Base-by-base conservation (phyloP, 2,888 invertebrate genomes). In the Leuctra nigra region DNA sequence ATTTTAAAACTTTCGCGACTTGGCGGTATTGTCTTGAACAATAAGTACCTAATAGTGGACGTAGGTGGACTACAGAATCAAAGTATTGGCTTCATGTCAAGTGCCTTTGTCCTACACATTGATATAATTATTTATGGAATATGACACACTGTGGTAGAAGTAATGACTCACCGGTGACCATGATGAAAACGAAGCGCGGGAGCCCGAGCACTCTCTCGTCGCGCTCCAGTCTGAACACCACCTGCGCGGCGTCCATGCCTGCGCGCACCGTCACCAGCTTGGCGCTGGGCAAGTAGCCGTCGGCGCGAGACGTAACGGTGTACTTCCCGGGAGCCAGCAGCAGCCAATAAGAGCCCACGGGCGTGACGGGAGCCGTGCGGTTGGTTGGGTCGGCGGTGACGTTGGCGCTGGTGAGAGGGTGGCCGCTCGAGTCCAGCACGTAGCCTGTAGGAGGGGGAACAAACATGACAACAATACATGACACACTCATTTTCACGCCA, bases 161-260 rank as follows among this genome's bases (percentile, higher is more conserved):
- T n/a, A n/a, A n/a, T n/a, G n/a, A n/a, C 71, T 68, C 67, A 81
- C 90, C 88, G 62, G 84, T 76, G 9, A 88, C 67, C 66, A 88
- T 78, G 29, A 91, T 81, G 68, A 92, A 91, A 1, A 84, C 76
- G 20, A 88, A 74, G 24, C 91, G 74, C 0, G 91, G 87, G 74
- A 91, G 73, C 0, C 91, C 91, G 63, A 86, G 73, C 14, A 90
- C 79, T 59, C 75, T 77, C 62, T 84, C 83, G 64, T 89, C 83
- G 11, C 75, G 74, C 46, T 78, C 77, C 55, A 91, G 67, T 61
- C 83, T 84, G 63, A 91, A 81, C 61, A 89, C 73, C 1, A 88
- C 73, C 22, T 69, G 67, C 1, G 77, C 64, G 35, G 72, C 67
- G 46, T 75, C 67, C 1, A 64, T 63, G 1, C 66, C 61, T 33